Base-by-base conservation (phyloP, 35 echinoderm and acorn worm genomes). In the Ophiothrix spiculata region DNA sequence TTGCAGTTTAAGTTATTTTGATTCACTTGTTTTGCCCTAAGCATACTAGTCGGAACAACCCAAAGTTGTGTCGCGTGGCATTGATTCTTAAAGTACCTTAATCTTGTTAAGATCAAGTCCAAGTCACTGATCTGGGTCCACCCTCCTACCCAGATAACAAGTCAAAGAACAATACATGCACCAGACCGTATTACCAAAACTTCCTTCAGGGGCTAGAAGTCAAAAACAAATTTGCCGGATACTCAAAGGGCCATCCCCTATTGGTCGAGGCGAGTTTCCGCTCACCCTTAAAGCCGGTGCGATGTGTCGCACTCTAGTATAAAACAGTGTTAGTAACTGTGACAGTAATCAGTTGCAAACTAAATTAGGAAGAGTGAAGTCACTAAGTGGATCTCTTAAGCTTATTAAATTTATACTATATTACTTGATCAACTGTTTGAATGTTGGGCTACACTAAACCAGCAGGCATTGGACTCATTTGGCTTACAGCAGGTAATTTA, bases 401-500 rank as follows among this genome's bases (percentile, higher is more conserved):
- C n/a, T n/a, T n/a, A n/a, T n/a, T n/a, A n/a, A n/a, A n/a, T n/a
- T n/a, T n/a, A n/a, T n/a, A n/a, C n/a, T n/a, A n/a, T n/a, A n/a
- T n/a, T n/a, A n/a, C n/a, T 6, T 69, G 60, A 25, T 69, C n/a
- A 69, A 28, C 60, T 25, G 60, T 69, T 69, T 69, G 60, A 69
- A 69, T 69, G 60, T 69, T 69, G 60, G 60, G 60, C 29, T 69
- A 69, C 29, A 49, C 60, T 69, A n/a, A n/a, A n/a, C 17, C 17
- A n/a, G 29, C 17, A 69, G 60, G 60, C 8, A 12, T 69, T 25
- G 23, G 60, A 25, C 60, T 69, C 3, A 69, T 69, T 69, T 69
- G 60, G 60, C 60, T 69, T 69, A 69, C 60, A 15, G 60, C 60
- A n/a, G n/a, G n/a, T n/a, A n/a, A n/a, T n/a, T n/a, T n/a, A n/a